Percentiles rank a stretch among this genome's conserved stretches.
These are phyloP conservation scores for Delphinus delphis DNA, from an alignment of 2,113 vertebrate genomes.

Conservation along the genomic window DNA sequence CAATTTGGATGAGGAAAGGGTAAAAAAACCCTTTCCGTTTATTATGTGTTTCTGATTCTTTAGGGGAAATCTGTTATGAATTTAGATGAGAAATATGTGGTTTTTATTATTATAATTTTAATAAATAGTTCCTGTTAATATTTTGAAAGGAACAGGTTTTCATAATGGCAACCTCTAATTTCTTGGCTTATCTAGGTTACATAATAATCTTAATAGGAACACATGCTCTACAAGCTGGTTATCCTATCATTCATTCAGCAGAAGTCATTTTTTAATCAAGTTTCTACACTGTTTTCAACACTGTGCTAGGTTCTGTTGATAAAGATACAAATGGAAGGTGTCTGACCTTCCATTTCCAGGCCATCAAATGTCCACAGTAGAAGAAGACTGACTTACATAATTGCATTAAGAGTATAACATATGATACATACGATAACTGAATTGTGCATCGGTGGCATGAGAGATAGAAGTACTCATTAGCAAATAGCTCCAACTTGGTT, in stretches of 20 bases:
- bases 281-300: neutral
- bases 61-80: neutral
- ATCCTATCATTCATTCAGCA: neutral
- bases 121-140: neutral
- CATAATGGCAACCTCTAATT: neutral
- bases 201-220: neutral
- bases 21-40: neutral
- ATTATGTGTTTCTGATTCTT: constrained; percentile 28
- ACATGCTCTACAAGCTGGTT: neutral
- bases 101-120: constrained; percentile 25
- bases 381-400: neutral
- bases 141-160: neutral
- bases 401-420: neutral
- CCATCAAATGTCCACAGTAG: neutral
- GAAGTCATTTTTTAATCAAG: neutral
- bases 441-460: neutral
- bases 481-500: neutral
- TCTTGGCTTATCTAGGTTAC: neutral
- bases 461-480: neutral
- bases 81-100: constrained; percentile 32
- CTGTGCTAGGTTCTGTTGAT: neutral
- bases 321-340: neutral
- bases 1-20: neutral
- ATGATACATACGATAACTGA: neutral
- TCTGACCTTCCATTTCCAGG: neutral